These are phyloP conservation scores for Moxostoma hubbsi DNA, from an alignment of 2,797 vertebrate genomes.

Conservation along the genomic window DNA sequence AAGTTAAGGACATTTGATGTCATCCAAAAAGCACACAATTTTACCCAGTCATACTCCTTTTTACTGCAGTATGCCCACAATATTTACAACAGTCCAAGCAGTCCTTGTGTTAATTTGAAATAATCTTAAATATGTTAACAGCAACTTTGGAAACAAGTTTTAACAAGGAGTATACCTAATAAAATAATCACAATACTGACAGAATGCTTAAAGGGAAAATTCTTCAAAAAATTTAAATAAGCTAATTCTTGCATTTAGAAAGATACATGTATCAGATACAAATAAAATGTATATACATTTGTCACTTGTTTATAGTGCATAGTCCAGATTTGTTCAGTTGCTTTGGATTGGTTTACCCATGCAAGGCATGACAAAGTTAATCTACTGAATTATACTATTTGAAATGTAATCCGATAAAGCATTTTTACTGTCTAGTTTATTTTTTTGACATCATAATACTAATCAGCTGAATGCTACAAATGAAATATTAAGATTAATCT, in stretches of 20 bases:
- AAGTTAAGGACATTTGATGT: background rate
- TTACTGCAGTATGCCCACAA: background rate
- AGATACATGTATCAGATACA: conserved; percentile 12
- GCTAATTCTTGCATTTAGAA: background rate
- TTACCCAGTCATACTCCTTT: background rate
- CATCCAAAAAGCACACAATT: background rate
- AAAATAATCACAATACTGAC: background rate
- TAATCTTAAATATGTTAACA: background rate
- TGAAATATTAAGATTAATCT: background rate
- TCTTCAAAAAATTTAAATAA: background rate
- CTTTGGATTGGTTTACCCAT: conserved; percentile 5
- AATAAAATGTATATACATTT: conserved; percentile 15
- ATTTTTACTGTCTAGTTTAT: background rate
- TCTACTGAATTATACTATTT: background rate
- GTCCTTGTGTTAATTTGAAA: background rate
- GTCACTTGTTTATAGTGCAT: conserved; percentile 36
- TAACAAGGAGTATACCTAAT: background rate
- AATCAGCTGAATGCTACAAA: conserved; percentile 26
- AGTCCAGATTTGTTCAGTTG: conserved; percentile 26
- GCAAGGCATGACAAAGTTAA: background rate
- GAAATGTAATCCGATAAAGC: background rate
- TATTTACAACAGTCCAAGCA: background rate
- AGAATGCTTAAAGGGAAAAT: conserved; percentile 27
- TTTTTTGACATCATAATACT: background rate
- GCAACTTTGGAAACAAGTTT: conserved; percentile 43